Evolutionary conservation across 2,888 invertebrate species (phyloP), one percentile per base, ranked within the genome.

Genomic region (Myathropa florea): DNA sequence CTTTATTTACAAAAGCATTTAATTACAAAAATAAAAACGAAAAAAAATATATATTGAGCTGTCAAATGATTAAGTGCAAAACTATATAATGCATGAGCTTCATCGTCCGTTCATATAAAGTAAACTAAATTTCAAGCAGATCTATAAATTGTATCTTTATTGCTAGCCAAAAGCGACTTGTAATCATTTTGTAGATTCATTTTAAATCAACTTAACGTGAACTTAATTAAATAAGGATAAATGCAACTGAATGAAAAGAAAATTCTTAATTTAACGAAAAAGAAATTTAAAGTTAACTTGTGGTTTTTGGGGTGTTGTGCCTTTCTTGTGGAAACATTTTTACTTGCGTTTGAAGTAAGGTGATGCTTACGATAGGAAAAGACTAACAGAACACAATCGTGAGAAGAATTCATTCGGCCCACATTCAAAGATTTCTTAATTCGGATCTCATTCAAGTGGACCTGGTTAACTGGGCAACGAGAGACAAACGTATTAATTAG

Each of bases 1-100:
- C 26, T 80, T 73, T 71, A 83, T 86, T 61, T 83, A 83, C 83
- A 83, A 86, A n/a, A 79, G 86, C 85, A 85, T 68, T 28, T n/a
- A 63, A 26, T 28, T 10, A 36, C 61, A 55, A 60, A 28, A 68
- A 59, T 57, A 23, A 30, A 57, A 63, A 61, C 55, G 72, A 71
- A 77, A 68, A 81, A 55, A 61, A 39, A 71, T 14, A 46, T 65
- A 67, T 23, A 67, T 70, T 70, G 18, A 70, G 46, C 59, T 59
- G 75, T 21, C 59, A n/a, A 46, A 46, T 46, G 18, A 46, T 7
- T 7, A 18, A 18, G 46, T 46, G 46, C 46, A 46, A n/a, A 18
- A 18, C 46, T 46, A 46, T 46, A 46, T 46, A 46, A 46, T 46
- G 46, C 46, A 46, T 7, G 39, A 21, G 24, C 64, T 57, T 60